Conservation (phyloP, 2,888 invertebrate genomes). For the Seira ritae region DNA sequence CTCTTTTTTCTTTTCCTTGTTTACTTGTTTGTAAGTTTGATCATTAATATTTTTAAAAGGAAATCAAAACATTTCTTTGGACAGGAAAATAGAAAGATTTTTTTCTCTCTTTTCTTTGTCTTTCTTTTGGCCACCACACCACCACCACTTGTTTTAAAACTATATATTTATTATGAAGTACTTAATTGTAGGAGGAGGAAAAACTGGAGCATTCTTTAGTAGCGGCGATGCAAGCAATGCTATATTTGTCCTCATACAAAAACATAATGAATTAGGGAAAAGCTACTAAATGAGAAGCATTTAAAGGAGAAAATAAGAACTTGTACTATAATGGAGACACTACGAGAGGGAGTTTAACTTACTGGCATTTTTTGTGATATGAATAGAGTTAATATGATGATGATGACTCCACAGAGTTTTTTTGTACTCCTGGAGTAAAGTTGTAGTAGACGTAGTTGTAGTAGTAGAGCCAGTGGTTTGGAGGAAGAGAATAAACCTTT, state of each 20-base stretch:
- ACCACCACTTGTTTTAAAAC: too few relatives aligned
- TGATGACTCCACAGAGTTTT: conserved; percentile 1
- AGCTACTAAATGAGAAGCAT: conserved; percentile 43
- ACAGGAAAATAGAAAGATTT: too few relatives aligned
- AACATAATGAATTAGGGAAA: conserved; percentile 60
- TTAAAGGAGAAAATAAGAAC: conserved; percentile 47
- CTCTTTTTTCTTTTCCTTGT: too few relatives aligned
- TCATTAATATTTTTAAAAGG: conserved; percentile 57
- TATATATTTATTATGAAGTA: too few relatives aligned
- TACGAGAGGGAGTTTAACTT: conserved; percentile 31
- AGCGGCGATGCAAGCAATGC: too few relatives aligned
- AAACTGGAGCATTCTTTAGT: too few relatives aligned
- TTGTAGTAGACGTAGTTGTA: neutral
- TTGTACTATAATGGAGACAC: too few relatives aligned
- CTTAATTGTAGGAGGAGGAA: too few relatives aligned
- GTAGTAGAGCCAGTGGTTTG: neutral
- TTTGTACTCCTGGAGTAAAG: neutral
- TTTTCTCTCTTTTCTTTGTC: too few relatives aligned
- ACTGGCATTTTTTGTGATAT: conserved; percentile 1
- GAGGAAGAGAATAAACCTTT: neutral
- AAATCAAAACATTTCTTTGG: conserved; percentile 39
- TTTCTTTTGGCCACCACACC: too few relatives aligned
- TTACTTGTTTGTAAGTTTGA: conserved; percentile 45
- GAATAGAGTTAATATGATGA: conserved; percentile 7
- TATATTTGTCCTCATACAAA: conserved; percentile 47